Evolutionary conservation across 2,797 vertebrate genomes (phyloP), one percentile per base, ranked within the genome.

Genomic region (Tamandua tetradactyla): DNA sequence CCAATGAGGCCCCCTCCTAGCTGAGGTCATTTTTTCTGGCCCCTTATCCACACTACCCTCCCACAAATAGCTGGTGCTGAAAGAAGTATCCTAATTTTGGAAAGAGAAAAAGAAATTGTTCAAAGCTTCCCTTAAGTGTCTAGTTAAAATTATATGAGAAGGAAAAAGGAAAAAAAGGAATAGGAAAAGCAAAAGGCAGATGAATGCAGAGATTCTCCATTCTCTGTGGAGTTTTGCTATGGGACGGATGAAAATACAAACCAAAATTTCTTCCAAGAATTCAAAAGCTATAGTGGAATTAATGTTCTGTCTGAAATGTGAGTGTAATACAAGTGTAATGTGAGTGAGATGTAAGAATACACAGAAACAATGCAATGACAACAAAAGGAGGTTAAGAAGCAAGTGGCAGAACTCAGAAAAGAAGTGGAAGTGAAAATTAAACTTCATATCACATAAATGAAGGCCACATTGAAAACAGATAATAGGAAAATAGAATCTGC

Each of bases 391-490:
- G 69, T 79, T 72, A 85, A 92, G 92, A 81, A 71, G 35, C 83
- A 93, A 94, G n/a, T 89, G 27, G 64, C 25, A 64, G 13, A 89
- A 12, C 47, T 95, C 81, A 69, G 66, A 80, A 59, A 81, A 91
- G 47, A 93, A 81, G 42, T 87, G 15, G 69, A 93, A 84, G 78
- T 87, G 76, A 94, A 86, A 83, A 89, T 84, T 55, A 81, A 89
- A 76, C 61, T 8, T 93, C 35, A 30, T 40, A 72, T 93, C 37
- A 55, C 30, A 78, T 57, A 76, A 85, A 69, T 52, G 52, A 87
- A 83, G 64, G 2, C 27, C 71, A 35, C 17, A 13, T 13, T 62
- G 69, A 85, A 72, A 2, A 4, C 42, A 75, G 30, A 25, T 79
- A 42, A 37, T 57, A 47, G 62, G 55, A 80, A 25, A 59, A 40